A percentile compares a stretch with the other conserved stretches of the same genome.
Conservation (phyloP, 2,888 invertebrate species). For the Xestia xanthographa region DNA sequence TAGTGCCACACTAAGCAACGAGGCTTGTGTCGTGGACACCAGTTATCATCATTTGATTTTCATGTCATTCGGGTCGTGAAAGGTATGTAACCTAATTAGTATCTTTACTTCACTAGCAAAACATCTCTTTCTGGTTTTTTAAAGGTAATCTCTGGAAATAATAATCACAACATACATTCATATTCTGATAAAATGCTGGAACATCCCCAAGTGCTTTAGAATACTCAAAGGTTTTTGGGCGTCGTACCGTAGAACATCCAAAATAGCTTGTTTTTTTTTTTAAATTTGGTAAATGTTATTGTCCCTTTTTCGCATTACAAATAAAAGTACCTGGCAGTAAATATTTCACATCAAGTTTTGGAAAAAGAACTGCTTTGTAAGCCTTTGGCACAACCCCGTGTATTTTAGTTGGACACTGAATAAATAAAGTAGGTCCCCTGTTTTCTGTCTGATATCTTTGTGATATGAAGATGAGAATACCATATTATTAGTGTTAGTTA, state of each 20-base stretch:
- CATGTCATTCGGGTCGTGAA: too few species aligned
- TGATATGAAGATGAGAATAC: neutral
- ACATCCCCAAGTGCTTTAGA: neutral
- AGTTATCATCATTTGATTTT: too few species aligned
- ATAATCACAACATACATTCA: neutral
- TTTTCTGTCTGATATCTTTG: neutral
- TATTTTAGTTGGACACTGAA: too few species aligned
- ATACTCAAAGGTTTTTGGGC: neutral
- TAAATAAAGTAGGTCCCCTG: neutral
- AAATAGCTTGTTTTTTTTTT: neutral
- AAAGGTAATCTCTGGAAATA: neutral
- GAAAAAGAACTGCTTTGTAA: neutral
- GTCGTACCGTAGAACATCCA: neutral
- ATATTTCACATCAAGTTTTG: neutral
- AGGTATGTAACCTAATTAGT: neutral
- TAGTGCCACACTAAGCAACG: too few species aligned
- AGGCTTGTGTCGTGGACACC: too few species aligned
- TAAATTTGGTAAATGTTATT: neutral
- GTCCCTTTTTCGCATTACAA: neutral
- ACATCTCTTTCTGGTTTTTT: neutral
- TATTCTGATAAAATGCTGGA: neutral
- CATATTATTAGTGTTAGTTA: too few species aligned
- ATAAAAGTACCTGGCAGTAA: neutral
- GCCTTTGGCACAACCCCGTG: neutral
- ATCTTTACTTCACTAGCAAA: neutral